phyloP scores from a whole-genome alignment of 2,797 vertebrate species.

The Schizopygopsis pylzovi region DNA sequence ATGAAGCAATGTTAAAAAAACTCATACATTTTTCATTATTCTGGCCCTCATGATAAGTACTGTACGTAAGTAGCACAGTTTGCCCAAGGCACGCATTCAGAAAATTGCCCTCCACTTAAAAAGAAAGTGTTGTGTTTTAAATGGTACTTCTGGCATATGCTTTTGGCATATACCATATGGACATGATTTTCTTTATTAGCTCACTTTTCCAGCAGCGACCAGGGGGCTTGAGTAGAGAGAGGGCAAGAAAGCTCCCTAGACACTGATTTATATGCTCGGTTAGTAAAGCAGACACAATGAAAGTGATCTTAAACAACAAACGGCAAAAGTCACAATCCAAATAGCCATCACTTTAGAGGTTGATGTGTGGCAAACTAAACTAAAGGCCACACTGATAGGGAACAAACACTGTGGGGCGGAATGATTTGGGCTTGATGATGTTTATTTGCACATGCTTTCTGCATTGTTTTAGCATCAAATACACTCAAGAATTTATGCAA shows the following conservation, averaged over 20 bases:
- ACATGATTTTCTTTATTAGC: conserved; percentile 75
- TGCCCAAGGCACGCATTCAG: conserved; percentile 17
- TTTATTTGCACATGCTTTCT: not conserved
- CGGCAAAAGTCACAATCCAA: not conserved
- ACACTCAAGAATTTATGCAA: not conserved
- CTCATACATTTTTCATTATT: conserved; percentile 6
- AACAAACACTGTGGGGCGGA: not conserved
- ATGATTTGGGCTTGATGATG: not conserved
- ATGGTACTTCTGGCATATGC: conserved; percentile 26
- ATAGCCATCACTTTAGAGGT: not conserved
- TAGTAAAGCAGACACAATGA: conserved; percentile 26
- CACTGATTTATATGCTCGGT: conserved; percentile 28
- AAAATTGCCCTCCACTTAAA: conserved; percentile 25
- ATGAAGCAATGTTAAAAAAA: conserved; percentile 3
- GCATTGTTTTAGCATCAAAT: not conserved
- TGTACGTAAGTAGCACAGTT: conserved; percentile 11
- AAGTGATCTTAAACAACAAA: conserved; percentile 39
- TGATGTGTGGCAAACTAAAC: not conserved
- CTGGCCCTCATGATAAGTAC: conserved; percentile 13
- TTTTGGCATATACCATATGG: conserved; percentile 73
- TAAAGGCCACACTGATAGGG: conserved; percentile 31
- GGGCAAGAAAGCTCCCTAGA: conserved; percentile 30
- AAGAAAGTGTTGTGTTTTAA: conserved; percentile 34
- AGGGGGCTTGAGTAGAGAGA: conserved; percentile 55
- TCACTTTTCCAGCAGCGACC: conserved; percentile 67